Evolutionary conservation across 2,797 vertebrate genomes (phyloP).

Genomic region (Cuculus canorus): DNA sequence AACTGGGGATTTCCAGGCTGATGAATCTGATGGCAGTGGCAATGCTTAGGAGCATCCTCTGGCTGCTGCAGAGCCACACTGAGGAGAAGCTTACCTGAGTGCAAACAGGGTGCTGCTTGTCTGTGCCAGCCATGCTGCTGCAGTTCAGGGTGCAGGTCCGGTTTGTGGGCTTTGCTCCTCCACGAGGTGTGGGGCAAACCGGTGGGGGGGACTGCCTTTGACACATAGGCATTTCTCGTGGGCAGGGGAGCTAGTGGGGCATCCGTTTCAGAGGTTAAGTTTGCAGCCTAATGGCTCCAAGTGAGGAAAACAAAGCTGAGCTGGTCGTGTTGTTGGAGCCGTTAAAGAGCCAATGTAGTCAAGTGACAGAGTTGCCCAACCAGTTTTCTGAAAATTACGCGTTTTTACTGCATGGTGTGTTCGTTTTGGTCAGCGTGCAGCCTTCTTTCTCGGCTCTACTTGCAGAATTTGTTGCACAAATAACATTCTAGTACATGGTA

Average conservation of each 20-base stretch:
- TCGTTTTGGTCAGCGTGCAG: background rate
- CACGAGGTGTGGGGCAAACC: background rate
- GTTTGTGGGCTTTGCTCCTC: background rate
- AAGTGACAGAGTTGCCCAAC: constrained; percentile 53
- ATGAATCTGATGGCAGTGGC: background rate
- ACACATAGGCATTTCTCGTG: background rate
- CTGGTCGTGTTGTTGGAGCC: background rate
- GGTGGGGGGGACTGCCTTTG: background rate
- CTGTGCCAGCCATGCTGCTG: background rate
- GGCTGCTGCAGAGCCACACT: fast-evolving
- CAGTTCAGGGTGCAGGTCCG: background rate
- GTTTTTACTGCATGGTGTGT: background rate
- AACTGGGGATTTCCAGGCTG: background rate
- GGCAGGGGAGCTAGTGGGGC: background rate
- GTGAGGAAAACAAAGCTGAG: constrained; percentile 32
- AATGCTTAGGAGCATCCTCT: background rate
- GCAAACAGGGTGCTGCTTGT: background rate
- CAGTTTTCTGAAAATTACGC: constrained; percentile 38
- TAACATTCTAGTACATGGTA: background rate
- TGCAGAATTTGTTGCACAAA: background rate
- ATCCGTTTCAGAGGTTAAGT: background rate
- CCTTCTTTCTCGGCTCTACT: background rate
- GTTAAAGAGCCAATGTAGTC: background rate
- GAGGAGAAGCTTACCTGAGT: background rate
- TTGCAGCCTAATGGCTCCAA: background rate